Conservation (phyloP, 2,888 invertebrate genomes). For the Plagodis dolabraria region DNA sequence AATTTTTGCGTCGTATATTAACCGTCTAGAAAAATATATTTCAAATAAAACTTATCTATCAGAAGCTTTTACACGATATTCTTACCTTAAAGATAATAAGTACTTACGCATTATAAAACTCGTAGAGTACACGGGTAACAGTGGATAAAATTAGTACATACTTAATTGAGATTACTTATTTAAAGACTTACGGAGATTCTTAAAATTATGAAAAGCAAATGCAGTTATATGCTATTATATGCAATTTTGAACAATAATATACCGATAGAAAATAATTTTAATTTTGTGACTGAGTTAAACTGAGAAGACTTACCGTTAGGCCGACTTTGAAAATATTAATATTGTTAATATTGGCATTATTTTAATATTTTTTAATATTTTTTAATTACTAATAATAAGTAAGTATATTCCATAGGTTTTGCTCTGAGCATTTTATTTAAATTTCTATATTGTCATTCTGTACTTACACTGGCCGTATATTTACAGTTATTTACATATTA, state of each 20-base stretch:
- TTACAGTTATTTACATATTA: slow-evolving; percentile 30
- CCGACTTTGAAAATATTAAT: slow-evolving; percentile 13
- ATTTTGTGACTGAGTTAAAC: slow-evolving; percentile 1
- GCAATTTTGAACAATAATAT: neutral
- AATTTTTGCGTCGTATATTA: slow-evolving; percentile 1
- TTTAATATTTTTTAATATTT: slow-evolving; percentile 16
- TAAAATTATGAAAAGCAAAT: slow-evolving; percentile 9
- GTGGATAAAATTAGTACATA: slow-evolving; percentile 24
- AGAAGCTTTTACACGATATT: slow-evolving; percentile 30
- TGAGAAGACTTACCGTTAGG: slow-evolving; percentile 11
- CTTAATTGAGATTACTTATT: slow-evolving; percentile 16
- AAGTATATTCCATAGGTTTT: slow-evolving; percentile 13
- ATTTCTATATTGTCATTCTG: slow-evolving; percentile 45
- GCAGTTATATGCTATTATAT: slow-evolving; percentile 1
- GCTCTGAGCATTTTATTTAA: slow-evolving; percentile 40
- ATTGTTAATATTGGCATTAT: slow-evolving; percentile 16
- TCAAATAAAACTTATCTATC: slow-evolving; percentile 9
- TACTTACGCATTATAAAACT: slow-evolving; percentile 30
- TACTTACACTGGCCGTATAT: slow-evolving; percentile 41
- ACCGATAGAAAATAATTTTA: neutral
- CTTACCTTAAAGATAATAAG: slow-evolving; percentile 12
- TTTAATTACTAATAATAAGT: slow-evolving; percentile 17
- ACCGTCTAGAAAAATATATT: slow-evolving; percentile 14
- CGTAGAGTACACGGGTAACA: slow-evolving; percentile 22
- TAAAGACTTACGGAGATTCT: slow-evolving; percentile 23